Evolutionary conservation across 2,888 invertebrate species (phyloP).

Genomic region (Autographa gamma): DNA sequence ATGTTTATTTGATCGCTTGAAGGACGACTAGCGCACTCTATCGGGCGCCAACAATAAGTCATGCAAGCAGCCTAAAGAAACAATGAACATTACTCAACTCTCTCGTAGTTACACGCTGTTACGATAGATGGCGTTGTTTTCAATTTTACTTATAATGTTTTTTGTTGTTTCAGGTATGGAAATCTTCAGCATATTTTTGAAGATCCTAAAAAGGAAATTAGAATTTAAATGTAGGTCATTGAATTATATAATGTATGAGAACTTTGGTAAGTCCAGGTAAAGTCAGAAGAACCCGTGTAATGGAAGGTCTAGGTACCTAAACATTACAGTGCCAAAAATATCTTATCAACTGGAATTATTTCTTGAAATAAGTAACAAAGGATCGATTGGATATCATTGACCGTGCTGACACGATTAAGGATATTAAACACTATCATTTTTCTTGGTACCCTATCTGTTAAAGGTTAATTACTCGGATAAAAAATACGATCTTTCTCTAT

Average conservation of each 20-base stretch:
- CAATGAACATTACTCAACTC: constrained; percentile 23
- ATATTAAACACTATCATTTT: constrained; percentile 45
- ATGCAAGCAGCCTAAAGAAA: constrained; percentile 23
- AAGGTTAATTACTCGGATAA: constrained; percentile 21
- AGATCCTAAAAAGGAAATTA: too few relatives aligned
- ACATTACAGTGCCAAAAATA: constrained; percentile 25
- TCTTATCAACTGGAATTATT: constrained; percentile 44
- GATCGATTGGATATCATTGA: constrained; percentile 39
- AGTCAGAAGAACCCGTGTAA: too few relatives aligned
- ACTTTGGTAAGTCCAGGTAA: too few relatives aligned
- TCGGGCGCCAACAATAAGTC: constrained; percentile 24
- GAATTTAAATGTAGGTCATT: too few relatives aligned
- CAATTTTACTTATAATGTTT: constrained; percentile 15
- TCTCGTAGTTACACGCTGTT: constrained; percentile 43
- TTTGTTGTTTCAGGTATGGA: constrained; percentile 59
- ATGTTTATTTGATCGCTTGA: neutral
- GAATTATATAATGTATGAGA: too few relatives aligned
- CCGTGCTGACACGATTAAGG: constrained; percentile 33
- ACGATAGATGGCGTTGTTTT: constrained; percentile 65
- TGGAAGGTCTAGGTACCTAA: neutral
- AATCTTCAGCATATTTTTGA: neutral
- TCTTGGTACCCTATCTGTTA: constrained; percentile 37
- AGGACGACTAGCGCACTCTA: constrained; percentile 59
- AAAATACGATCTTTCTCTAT: constrained; percentile 88
- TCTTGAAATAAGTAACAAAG: constrained; percentile 30